Evolutionary conservation across 2,797 vertebrate species (phyloP), one percentile per base, ranked within the genome.

Genomic region (Gallinago stenura): DNA sequence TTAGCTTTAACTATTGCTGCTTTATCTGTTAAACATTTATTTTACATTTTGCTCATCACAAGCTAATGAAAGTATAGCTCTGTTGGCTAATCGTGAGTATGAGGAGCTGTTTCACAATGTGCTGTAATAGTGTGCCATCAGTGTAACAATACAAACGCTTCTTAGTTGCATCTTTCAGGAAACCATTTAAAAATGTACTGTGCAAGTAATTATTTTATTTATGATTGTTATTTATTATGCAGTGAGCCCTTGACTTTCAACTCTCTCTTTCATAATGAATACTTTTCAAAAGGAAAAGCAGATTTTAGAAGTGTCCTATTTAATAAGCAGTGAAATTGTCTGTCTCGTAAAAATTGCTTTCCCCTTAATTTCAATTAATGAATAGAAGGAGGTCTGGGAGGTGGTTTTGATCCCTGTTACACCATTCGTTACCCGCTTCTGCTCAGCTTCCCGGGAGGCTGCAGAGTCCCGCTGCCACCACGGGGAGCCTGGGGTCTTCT

Each of bases 381-480:
- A 81, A 37, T 20, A 62, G 71, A 41, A 90, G 68, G 69, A 79
- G 79, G 33, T 30, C 70, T 33, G 70, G 41, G 58, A 84, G 83
- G 57, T 53, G 56, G 0, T 79, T 94, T 72, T 84, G 62, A 57
- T 84, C 73, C 30, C 22, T 35, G 17, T 71, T 69, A 41, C 35
- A 14, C 33, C 5, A 3, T 56, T 88, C 79, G 39, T 84, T 56
- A 48, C 37, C 76, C 66, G 41, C 48, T 41, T 53, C 37, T 89
- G 75, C 62, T 58, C 65, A 69, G 50, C 60, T 57, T 46, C 81
- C 66, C 1, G 0, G 70, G 75, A 33, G 58, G 58, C 33, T 80
- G 41, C 0, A 2, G 41, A 87, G 50, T 46, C n/a, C 17, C 4
- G 0, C 14, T 43, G 84, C 4, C 45, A 1, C 17, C 0, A 0